Base-by-base conservation (phyloP, 2,113 vertebrate species). In the Neolamprologus devosi region DNA sequence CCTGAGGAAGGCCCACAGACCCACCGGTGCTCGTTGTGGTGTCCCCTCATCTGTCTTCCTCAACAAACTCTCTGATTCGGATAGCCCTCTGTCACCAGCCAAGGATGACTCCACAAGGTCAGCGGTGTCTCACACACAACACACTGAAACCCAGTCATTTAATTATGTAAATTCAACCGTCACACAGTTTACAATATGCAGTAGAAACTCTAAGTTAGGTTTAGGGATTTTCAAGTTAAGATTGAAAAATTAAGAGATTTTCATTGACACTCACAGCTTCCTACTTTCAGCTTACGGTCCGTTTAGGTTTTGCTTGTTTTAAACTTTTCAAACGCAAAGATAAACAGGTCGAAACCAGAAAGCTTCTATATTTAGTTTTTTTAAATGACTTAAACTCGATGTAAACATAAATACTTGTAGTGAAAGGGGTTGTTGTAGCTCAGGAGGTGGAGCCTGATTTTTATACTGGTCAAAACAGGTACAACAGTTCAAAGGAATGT, bases 71-170 rank as follows among this genome's bases (percentile, higher is more conserved):
- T 26, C 47, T 16, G 86, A 84, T 65, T 12, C 1, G 5, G 37
- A 55, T 26, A 35, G 81, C 70, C 60, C 49, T 3, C 35, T 28
- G 2, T 57, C 87, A 2, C 8, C 86, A 2, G 4, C 23, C 6
- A 58, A 63, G 8, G 85, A 78, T 19, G 57, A 88, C 30, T 87
- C 86, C 37, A 57, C 23, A 89, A 95, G 94, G 96, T 97, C 54
- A 68, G 89, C 19, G 37, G n/a, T 6, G 1, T n/a, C 8, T 21
- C 8, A 2, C 60, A 23, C 55, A 33, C 37, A 19, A 17, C 21
- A 11, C 40, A 26, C 23, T 3, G 40, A 7, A 1, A 75, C 1
- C 2, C 40, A 75, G 70, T 30, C 42, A 49, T 49, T 49, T 19
- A 30, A 49, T 78, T 17, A 47, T 45, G 26, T 49, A 28, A 75